Percentiles rank a stretch among this genome's conserved stretches.
phyloP scores from a whole-genome alignment of 1,140 invertebrate genomes.

The Cheumatopsyche charites region DNA sequence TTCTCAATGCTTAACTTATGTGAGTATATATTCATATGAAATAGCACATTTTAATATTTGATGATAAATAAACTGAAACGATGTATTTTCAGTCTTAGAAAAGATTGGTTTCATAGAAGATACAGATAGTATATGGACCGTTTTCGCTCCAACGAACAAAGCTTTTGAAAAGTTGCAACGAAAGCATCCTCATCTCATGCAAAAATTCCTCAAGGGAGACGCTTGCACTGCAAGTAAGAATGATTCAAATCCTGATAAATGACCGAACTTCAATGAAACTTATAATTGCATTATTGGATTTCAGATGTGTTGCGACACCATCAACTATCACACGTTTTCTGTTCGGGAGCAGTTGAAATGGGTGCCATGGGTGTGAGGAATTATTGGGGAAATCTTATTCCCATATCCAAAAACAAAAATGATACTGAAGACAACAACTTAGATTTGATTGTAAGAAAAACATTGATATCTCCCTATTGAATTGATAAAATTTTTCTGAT shows the following conservation, averaged over 20 bases:
- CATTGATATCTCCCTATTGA: background rate
- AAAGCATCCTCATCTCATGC: background rate
- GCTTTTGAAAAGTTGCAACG: slow-evolving; percentile 37
- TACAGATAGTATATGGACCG: slow-evolving; percentile 36
- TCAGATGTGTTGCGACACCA: slow-evolving; percentile 34
- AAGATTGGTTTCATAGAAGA: slow-evolving; percentile 23
- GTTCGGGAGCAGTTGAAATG: slow-evolving; percentile 1
- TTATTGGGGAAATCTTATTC: background rate
- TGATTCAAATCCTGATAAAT: background rate
- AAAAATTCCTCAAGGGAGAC: slow-evolving; percentile 29
- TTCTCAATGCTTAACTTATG: slow-evolving; percentile 30
- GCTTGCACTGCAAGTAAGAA: slow-evolving; percentile 23
- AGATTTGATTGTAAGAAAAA: slow-evolving; percentile 3
- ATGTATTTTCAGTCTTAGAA: slow-evolving; percentile 35
- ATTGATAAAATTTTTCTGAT: background rate
- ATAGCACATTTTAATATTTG: background rate
- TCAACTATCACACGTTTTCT: background rate
- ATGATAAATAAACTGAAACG: no score
- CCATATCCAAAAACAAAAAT: background rate
- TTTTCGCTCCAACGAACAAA: slow-evolving; percentile 42
- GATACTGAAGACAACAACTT: background rate
- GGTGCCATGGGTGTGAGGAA: background rate
- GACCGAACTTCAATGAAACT: background rate
- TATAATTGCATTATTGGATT: background rate
- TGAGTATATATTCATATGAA: slow-evolving; percentile 21